Evolutionary conservation across 2,797 vertebrate species (phyloP), one percentile per base, ranked within the genome.

Genomic region (Molossus alvarezi): DNA sequence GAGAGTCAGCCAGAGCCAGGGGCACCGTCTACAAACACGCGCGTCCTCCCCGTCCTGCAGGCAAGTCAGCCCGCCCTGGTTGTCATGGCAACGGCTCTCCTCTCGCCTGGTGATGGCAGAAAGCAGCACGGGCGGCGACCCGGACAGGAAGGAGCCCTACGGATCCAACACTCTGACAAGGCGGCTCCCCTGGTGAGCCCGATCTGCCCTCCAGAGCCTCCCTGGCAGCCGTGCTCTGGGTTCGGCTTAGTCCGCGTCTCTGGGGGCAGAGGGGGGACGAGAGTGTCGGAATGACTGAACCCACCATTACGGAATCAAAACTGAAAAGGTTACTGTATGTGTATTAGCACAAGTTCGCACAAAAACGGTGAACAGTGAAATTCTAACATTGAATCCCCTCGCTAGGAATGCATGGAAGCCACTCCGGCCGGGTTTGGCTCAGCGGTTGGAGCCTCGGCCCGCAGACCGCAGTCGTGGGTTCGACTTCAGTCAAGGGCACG

Each of bases 1-100:
- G 90, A 92, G 96, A 88, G 95, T 93, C 88, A 65, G 1, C 21
- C 37, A 94, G 85, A 94, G 33, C 29, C 69, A 75, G 60, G 72
- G 90, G 64, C 57, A 48, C 89, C 65, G 64, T 75, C 93, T 51
- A 48, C 60, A 72, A 76, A 67, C 27, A 29, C 3, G 51, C 88
- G 69, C 65, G 83, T 88, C 4, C 23, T 62, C 15, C 23, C 64
- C 84, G 58, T 41, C 67, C 88, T 79, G 48, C 90, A 96, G 85
- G 69, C 82, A 82, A 88, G 92, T 95, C 90, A 65, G 62, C 88
- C 90, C n/a, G 73, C 90, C 23, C 12, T 72, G 81, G 97, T 96
- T 95, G 96, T 83, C 97, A 97, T 96, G 90, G 90, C 77, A 72
- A 95, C 95, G 71, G 88, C 69, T 86, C 72, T 73, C 92, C 79